Base-by-base conservation (phyloP, 1,140 invertebrate species). In the Philopotamus ludificatus region DNA sequence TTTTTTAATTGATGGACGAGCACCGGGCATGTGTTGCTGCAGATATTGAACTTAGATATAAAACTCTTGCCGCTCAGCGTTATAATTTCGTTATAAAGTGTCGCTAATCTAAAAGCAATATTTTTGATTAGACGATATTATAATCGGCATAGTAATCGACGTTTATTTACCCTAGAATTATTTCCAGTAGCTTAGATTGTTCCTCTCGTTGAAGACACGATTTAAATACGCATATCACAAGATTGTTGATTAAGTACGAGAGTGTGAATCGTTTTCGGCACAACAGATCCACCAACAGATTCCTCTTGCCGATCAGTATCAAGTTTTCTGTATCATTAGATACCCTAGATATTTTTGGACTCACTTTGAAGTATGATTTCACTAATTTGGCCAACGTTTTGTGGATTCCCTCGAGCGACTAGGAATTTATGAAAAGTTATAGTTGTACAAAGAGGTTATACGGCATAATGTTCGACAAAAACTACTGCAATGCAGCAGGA, bases 391-490 rank as follows among this genome's bases (percentile, higher is more conserved):
- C 70, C 73, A 81, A 73, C 71, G 79, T 79, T 20, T 77, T 77
- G 71, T 79, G 77, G 62, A 79, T 77, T 76, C 78, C 74, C 70
- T 81, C 79, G 72, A 81, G 70, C 60, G 78, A 74, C 79, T 81
- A 68, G 57, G 76, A 75, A 41, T n/a, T 22, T 42, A 28, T 58
- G 28, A 15, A 20, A 47, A 47, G 12, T 34, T 34, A 34, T 7
- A 34, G 28, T 12, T 34, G 28, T 34, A 34, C n/a, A n/a, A n/a
- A n/a, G n/a, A n/a, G n/a, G n/a, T n/a, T n/a, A n/a, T n/a, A n/a
- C n/a, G n/a, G n/a, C n/a, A n/a, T n/a, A n/a, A n/a, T n/a, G n/a
- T n/a, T n/a, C n/a, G n/a, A n/a, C n/a, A n/a, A n/a, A n/a, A n/a
- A n/a, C n/a, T n/a, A n/a, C n/a, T n/a, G n/a, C n/a, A n/a, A n/a